Evolutionary conservation across 2,888 invertebrate species (phyloP), one percentile per base, ranked within the genome.

Genomic region (Lysandra bellargus): DNA sequence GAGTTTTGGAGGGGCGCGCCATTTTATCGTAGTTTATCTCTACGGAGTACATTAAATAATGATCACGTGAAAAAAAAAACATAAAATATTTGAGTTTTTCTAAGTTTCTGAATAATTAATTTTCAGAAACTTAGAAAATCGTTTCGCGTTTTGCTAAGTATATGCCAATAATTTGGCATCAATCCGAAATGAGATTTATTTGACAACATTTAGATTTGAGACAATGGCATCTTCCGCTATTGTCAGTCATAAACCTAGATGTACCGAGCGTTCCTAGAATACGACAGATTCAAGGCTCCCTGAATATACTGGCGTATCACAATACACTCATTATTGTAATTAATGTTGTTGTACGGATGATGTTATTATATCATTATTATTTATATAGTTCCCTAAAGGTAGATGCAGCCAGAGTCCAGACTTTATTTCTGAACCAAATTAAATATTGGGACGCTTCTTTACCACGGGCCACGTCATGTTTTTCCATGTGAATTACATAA

Each of bases 181-280:
- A 69, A 69, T 69, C 30, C 33, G 23, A 33, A 69, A 33, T 69
- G 69, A 37, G 33, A 69, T 69, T 37, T 69, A 37, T 33, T 69
- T 12, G 33, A 33, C 69, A 69, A 33, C 14, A 30, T 64, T 64
- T 33, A 69, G 14, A 69, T 37, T 64, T 64, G 14, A 69, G 14
- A 69, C 53, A 78, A 78, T 57, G 53, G 14, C 33, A 9, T 73
- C n/a, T n/a, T 44, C 49, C 72, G 73, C 64, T 23, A 64, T 69
- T 69, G 33, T 37, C 37, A 6, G 69, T 33, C 33, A 79, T 79
- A 75, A 79, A 75, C 75, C 74, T 75, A 79, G 44, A 75, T 75
- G 40, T 57, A 17, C 53, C 23, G 44, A 53, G 57, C 30, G 30
- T 76, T 76, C 76, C 76, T 57, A 57, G 76, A 76, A 76, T 57